Conservation (phyloP, 2,888 invertebrate genomes). For the Chouioia cunea region DNA sequence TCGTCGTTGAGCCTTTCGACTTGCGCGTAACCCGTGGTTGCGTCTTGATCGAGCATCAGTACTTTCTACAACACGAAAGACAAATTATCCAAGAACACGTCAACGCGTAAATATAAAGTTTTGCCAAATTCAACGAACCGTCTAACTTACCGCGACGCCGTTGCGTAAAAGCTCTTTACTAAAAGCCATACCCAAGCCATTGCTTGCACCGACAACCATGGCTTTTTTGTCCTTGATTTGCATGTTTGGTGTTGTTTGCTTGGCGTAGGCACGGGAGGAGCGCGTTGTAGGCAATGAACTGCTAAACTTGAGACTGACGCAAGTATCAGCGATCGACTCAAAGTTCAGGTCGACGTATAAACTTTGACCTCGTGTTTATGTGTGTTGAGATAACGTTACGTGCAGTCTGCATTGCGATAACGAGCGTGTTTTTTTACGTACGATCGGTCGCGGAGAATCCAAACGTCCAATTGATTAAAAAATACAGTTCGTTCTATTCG, state of each 20-base stretch:
- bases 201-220: constrained; percentile 61
- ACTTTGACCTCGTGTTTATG: no score
- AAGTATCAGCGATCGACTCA: no score
- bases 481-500: no score
- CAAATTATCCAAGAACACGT: background rate
- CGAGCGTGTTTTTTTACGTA: no score
- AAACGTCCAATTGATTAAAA: no score
- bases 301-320: no score
- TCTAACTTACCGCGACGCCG: constrained; percentile 59
- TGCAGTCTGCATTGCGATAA: no score
- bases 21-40: constrained; percentile 52
- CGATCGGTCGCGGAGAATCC: no score
- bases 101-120: background rate
- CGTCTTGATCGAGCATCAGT: constrained; percentile 57
- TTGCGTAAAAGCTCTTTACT: constrained; percentile 61
- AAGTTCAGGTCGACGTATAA: no score
- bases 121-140: background rate
- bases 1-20: constrained; percentile 57
- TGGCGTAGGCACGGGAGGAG: no score
- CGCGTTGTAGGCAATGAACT: no score
- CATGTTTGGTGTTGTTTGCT: constrained; percentile 50
- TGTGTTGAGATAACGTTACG: no score
- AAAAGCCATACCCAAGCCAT: constrained; percentile 58
- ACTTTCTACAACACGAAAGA: constrained; percentile 52
- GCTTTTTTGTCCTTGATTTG: constrained; percentile 64